A percentile compares a stretch with the other conserved stretches of the same genome.
These are phyloP conservation scores for Eremobia ochroleuca DNA, from an alignment of 2,888 invertebrate genomes.

Conservation along the genomic window DNA sequence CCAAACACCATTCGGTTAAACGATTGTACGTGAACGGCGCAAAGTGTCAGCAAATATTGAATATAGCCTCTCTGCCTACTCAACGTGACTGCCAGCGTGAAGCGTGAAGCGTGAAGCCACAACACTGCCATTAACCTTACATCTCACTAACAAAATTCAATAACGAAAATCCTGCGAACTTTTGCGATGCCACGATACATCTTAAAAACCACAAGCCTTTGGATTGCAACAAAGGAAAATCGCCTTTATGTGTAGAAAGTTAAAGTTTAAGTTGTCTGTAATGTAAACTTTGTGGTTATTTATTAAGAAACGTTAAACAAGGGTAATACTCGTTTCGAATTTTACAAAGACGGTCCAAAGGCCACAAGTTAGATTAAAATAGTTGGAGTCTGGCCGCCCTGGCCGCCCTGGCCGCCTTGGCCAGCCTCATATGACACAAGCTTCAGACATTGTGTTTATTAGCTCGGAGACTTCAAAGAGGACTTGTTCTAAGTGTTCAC, in stretches of 20 bases:
- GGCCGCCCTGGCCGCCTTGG: conserved; percentile 55
- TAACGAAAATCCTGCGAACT: conserved; percentile 77
- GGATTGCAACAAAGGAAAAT: conserved; percentile 43
- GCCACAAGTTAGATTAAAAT: conserved; percentile 85
- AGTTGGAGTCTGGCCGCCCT: conserved; percentile 76
- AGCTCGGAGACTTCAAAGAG: conserved; percentile 58
- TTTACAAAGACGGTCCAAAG: conserved; percentile 79
- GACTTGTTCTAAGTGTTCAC: conserved; percentile 41
- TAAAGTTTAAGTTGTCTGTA: conserved; percentile 53
- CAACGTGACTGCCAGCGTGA: conserved; percentile 55
- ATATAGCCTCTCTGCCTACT: conserved; percentile 42
- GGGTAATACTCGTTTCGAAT: conserved; percentile 75
- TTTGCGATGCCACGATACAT: conserved; percentile 66
- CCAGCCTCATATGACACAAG: conserved; percentile 72
- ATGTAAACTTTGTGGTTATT: conserved; percentile 72
- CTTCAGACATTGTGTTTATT: conserved; percentile 64
- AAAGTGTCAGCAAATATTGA: conserved; percentile 53
- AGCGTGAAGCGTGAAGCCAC: conserved; percentile 50
- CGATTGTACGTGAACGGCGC: conserved; percentile 30
- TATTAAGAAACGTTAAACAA: conserved; percentile 83
- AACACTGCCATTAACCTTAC: conserved; percentile 71
- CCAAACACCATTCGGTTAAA: conserved; percentile 31
- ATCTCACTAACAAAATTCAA: conserved; percentile 79
- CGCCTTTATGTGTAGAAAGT: conserved; percentile 22
- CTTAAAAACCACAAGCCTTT: conserved; percentile 56